These are phyloP conservation scores for Ataeniobius toweri DNA, from an alignment of 2,797 vertebrate genomes.

Conservation along the genomic window DNA sequence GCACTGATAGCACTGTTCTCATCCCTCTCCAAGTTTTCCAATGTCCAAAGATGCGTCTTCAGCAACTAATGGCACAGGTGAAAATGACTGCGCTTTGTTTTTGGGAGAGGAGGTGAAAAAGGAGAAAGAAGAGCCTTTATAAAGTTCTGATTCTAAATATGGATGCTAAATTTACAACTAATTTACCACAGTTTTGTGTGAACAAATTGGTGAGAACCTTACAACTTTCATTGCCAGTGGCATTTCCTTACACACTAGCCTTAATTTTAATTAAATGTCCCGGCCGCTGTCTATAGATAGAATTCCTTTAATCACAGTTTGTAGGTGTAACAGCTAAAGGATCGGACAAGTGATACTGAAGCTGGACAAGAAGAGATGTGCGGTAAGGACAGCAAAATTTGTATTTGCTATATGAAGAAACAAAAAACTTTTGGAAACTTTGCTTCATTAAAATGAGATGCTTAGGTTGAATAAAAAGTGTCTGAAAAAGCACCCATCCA, in stretches of 20 bases:
- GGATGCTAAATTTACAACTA: background rate
- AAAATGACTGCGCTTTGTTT: slow-evolving; percentile 18
- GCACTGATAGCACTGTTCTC: slow-evolving; percentile 17
- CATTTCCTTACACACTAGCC: background rate
- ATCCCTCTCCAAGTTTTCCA: slow-evolving; percentile 45
- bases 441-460: background rate
- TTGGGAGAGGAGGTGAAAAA: background rate
- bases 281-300: slow-evolving; percentile 51
- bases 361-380: slow-evolving; percentile 43
- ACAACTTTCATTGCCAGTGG: background rate
- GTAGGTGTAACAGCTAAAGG: slow-evolving; percentile 57
- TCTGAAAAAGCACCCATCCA: background rate
- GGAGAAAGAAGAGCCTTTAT: background rate
- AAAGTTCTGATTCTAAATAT: background rate
- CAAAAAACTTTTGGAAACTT: background rate
- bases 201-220: background rate
- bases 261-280: slow-evolving; percentile 30
- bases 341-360: slow-evolving; percentile 66
- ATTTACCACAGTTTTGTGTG: background rate
- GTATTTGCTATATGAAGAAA: background rate
- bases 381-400: background rate
- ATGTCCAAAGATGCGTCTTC: slow-evolving; percentile 47
- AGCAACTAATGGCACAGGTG: slow-evolving; percentile 15
- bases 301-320: slow-evolving; percentile 77
- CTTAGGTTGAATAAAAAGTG: background rate